phyloP scores from a whole-genome alignment of 2,113 vertebrate genomes.

The Ceuthmochares aereus region DNA sequence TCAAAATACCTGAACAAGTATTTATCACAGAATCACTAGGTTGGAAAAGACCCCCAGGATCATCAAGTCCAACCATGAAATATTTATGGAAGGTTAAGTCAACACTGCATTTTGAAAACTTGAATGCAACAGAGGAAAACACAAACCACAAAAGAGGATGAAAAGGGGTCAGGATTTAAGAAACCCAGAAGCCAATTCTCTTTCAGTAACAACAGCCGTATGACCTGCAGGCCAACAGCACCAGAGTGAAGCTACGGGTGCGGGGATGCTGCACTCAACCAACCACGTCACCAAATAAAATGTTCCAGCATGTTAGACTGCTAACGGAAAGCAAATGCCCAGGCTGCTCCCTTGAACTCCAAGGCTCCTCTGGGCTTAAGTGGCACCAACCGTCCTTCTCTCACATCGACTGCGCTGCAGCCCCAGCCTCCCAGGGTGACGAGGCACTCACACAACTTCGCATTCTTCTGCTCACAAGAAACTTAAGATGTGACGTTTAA shows the following conservation, averaged over 20 bases:
- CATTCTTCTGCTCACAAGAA: background rate
- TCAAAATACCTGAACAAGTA: background rate
- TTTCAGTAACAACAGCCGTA: no score
- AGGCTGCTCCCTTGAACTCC: background rate
- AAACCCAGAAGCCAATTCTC: background rate
- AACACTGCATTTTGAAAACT: background rate
- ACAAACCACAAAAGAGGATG: background rate
- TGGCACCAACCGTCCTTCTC: background rate
- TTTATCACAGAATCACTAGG: no score
- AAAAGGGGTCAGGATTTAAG: background rate
- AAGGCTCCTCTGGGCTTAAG: background rate
- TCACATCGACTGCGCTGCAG: background rate
- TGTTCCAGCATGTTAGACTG: rapidly evolving
- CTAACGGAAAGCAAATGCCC: background rate
- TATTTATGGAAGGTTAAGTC: background rate
- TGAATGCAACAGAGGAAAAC: background rate
- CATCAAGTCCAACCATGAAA: no score
- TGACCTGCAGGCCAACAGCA: no score
- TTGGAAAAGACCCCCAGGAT: no score
- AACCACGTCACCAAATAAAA: no score
- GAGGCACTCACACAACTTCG: background rate
- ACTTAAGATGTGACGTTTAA: background rate
- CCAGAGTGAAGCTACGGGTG: no score
- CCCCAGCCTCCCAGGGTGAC: background rate
- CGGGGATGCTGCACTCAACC: background rate